Evolutionary conservation across 23 tunicate genomes (phyloP).

Genomic region (Botrylloides violaceus): DNA sequence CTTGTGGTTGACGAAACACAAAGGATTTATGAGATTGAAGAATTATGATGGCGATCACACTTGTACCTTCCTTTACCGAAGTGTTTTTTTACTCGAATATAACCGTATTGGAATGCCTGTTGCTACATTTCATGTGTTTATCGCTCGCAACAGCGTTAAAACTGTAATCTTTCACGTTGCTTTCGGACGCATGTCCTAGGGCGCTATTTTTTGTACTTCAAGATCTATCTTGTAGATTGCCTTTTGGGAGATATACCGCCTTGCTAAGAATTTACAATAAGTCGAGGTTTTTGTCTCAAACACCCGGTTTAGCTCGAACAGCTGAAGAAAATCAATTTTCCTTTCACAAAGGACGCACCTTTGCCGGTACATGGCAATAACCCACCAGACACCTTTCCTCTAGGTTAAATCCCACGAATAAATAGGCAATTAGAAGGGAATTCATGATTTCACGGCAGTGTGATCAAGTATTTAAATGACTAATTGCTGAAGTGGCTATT

Average conservation of each 20-base stretch:
- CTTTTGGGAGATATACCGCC: too few species aligned
- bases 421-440: slow-evolving; percentile 1
- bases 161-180: neutral
- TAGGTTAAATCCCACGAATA: neutral
- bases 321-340: neutral
- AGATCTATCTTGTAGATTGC: too few species aligned
- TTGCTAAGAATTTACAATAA: too few species aligned
- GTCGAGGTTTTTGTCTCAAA: too few species aligned
- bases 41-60: neutral
- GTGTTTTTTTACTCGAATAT: too few species aligned
- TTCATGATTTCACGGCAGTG: neutral
- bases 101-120: too few species aligned
- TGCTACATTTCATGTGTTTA: too few species aligned
- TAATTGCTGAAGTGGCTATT: neutral
- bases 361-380: neutral
- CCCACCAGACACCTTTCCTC: neutral
- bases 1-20: neutral
- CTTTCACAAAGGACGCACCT: too few species aligned
- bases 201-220: neutral
- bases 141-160: neutral
- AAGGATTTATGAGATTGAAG: neutral
- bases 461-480: neutral
- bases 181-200: neutral
- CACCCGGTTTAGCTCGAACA: too few species aligned
- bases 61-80: too few species aligned